phyloP scores from a whole-genome alignment of 35 echinoderm and acorn worm species.

The Chiridota heheva region DNA sequence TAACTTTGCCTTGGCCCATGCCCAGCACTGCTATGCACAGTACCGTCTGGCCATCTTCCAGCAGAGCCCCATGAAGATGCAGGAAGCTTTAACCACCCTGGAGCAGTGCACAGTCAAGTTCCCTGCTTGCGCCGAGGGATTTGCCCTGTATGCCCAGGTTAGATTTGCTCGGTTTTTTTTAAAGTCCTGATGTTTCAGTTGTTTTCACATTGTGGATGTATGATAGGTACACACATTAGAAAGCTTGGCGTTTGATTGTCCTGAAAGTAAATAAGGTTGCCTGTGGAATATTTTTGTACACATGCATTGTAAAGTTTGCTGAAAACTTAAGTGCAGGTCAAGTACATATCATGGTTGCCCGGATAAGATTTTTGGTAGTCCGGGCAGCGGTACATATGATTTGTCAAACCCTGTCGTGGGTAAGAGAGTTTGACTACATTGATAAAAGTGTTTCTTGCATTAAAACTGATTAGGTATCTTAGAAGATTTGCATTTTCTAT shows the following conservation, averaged over 20 bases:
- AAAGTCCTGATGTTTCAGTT: not conserved
- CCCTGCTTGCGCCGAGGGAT: slow-evolving; percentile 79
- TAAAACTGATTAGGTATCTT: no score
- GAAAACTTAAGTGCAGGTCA: not conserved
- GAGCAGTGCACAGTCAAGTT: slow-evolving; percentile 86
- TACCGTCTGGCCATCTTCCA: slow-evolving; percentile 68
- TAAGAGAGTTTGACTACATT: no score
- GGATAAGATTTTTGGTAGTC: no score
- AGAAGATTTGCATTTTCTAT: no score
- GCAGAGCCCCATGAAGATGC: slow-evolving; percentile 97
- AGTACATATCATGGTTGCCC: no score
- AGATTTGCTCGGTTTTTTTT: not conserved
- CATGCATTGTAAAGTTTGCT: not conserved
- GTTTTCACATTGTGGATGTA: not conserved
- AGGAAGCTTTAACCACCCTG: slow-evolving; percentile 72
- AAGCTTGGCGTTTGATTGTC: no score
- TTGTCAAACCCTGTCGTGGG: no score
- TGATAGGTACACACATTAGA: not conserved
- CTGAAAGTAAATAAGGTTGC: no score
- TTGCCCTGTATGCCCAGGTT: slow-evolving; percentile 90
- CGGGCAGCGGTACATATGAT: no score
- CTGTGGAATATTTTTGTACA: no score
- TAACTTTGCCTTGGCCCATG: slow-evolving; percentile 90
- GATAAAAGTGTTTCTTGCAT: no score
- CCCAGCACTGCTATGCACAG: slow-evolving; percentile 94